Evolutionary conservation across 1,140 invertebrate genomes (phyloP), one percentile per base, ranked within the genome.

Genomic region (Ceratosolen solmsi): DNA sequence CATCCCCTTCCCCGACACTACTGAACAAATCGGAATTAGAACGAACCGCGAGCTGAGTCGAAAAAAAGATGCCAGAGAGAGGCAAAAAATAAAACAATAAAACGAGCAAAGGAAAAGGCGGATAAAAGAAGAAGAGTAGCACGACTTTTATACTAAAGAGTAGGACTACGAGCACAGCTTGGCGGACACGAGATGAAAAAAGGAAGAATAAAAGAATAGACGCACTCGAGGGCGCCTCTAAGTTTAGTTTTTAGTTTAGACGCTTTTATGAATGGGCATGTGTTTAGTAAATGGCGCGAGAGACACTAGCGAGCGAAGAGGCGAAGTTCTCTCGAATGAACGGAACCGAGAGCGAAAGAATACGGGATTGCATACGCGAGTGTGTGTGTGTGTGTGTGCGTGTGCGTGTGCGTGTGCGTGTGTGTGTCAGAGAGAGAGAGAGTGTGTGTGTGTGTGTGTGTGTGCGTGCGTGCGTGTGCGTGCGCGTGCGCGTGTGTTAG

Each of bases 191-290:
- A 36, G 72, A 78, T 79, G 41, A 15, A 54, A 65, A 78, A 79
- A 63, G 65, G 72, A 70, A 33, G 5, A 17, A 78, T 27, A 65
- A 68, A 78, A 38, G 60, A 75, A 78, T 71, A 56, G 30, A 49
- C 11, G 38, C 30, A 41, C 25, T 25, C 71, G 63, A 30, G 51
- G 75, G 82, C 82, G 76, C 76, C 84, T 73, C 82, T 85, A 84
- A 85, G 85, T 85, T 85, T 85, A 84, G 84, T 84, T 85, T 78
- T 78, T 84, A 80, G 81, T 85, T 86, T 86, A 83, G 77, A 63
- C 83, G 84, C 20, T 84, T 85, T 87, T 86, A 87, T 87, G 86
- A 88, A 88, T 88, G 87, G 84, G 73, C 82, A 86, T 87, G 87
- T 86, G 86, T 87, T 86, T 87, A 88, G 85, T 87, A 85, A 87